Base-by-base conservation (phyloP, 2,888 invertebrate species). In the Podotricha telesiphe region DNA sequence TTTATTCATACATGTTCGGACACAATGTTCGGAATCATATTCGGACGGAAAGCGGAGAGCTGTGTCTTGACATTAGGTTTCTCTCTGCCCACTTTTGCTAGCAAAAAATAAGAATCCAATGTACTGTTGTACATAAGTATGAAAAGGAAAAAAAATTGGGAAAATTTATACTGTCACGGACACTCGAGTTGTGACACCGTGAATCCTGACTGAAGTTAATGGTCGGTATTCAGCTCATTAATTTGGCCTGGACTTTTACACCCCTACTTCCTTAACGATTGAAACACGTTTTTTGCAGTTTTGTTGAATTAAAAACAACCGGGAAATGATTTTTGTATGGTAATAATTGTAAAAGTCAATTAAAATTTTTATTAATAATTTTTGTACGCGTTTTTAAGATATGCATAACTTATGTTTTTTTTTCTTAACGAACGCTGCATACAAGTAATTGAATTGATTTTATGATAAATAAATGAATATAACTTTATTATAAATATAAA, bases 111-210 rank as follows among this genome's bases (percentile, higher is more conserved):
- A 8, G 4, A n/a, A 28, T 10, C 3, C 28, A 8, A 15, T 17
- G n/a, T 51, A n/a, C 15, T 15, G 1, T 8, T 22, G 7, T 22
- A 20, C 2, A 53, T 28, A 53, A 28, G 7, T 34, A n/a, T 0
- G 10, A 53, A 17, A 34, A 34, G n/a, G 4, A n/a, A 53, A 34
- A 53, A 34, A 34, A 34, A n/a, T 13, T 65, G 42, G 61, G 28
- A 62, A 66, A 69, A 69, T 51, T 22, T 65, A 62, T 62, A 34
- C 34, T 19, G 62, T 56, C 53, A 59, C 53, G 34, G 59, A 67
- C 55, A 66, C 80, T 74, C 71, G 75, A 74, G 69, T 76, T 74
- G 77, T 79, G 81, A 80, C 82, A 80, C 77, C 77, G 80, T 78
- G 80, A 80, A 83, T 81, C 79, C 79, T 81, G 83, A 71, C 42